Percentiles rank a stretch among this genome's conserved stretches.
These are phyloP conservation scores for Hydroisotoma schaefferi DNA, from an alignment of 2,888 invertebrate genomes.

Conservation along the genomic window DNA sequence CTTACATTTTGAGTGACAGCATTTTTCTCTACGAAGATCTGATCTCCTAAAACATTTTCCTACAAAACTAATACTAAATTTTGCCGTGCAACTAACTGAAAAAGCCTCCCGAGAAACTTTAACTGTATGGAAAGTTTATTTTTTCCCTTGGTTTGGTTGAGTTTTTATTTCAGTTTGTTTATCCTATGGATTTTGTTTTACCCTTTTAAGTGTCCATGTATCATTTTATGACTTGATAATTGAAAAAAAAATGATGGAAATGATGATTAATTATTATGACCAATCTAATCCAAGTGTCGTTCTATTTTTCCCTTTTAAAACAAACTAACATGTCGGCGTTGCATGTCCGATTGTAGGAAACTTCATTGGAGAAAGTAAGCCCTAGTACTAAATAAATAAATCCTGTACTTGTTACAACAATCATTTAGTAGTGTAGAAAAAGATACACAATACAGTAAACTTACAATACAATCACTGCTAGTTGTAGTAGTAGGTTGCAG, in stretches of 20 bases:
- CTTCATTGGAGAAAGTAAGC: conserved; percentile 97
- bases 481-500: too few relatives aligned
- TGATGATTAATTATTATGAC: too few relatives aligned
- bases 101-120: too few relatives aligned
- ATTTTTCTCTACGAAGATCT: too few relatives aligned
- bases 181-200: not conserved
- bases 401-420: too few relatives aligned
- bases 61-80: not conserved
- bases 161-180: not conserved
- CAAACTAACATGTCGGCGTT: conserved; percentile 42
- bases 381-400: too few relatives aligned
- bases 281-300: too few relatives aligned
- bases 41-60: not conserved
- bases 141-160: not conserved
- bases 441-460: too few relatives aligned
- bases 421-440: too few relatives aligned
- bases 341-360: conserved; percentile 62
- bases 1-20: not conserved
- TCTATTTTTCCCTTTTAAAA: conserved; percentile 39
- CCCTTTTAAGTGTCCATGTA: not conserved
- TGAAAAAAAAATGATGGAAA: too few relatives aligned
- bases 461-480: too few relatives aligned
- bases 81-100: not conserved
- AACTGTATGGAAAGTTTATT: too few relatives aligned
- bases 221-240: not conserved